Conservation (phyloP, 2,888 invertebrate genomes). For the Ceramica pisi region DNA sequence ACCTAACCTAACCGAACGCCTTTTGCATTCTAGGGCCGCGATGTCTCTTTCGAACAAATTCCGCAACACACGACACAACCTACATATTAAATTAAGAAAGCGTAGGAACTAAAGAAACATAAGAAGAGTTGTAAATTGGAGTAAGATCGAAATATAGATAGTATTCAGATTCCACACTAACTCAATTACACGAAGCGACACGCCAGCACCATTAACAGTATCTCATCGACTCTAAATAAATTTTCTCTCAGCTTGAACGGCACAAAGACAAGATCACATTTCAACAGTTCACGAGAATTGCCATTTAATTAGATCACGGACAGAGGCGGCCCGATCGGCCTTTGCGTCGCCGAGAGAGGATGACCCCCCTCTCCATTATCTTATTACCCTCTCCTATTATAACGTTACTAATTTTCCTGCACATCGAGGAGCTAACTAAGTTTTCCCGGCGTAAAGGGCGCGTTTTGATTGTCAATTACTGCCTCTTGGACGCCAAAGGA, state of each 20-base stretch:
- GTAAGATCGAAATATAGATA: background rate
- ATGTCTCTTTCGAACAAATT: no score
- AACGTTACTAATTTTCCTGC: constrained; percentile 90
- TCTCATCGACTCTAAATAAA: constrained; percentile 67
- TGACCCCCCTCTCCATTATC: constrained; percentile 88
- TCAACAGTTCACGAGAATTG: constrained; percentile 78
- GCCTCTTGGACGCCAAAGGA: constrained; percentile 84
- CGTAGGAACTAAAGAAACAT: background rate
- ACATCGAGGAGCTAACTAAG: constrained; percentile 87
- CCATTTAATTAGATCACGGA: constrained; percentile 83
- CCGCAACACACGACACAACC: no score
- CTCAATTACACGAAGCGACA: constrained; percentile 3
- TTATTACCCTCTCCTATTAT: constrained; percentile 87
- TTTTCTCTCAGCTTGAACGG: constrained; percentile 74
- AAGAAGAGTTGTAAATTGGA: background rate
- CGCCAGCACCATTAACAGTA: constrained; percentile 17
- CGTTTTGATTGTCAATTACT: constrained; percentile 90
- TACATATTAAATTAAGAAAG: background rate
- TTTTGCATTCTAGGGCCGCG: no score
- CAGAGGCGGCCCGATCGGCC: constrained; percentile 74
- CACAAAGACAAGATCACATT: constrained; percentile 78
- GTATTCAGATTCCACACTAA: background rate
- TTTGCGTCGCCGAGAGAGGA: constrained; percentile 69
- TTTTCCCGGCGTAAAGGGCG: constrained; percentile 85
- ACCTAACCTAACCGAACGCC: no score